A percentile compares a stretch with the other conserved stretches of the same genome.
These are phyloP conservation scores for Drosophila neonasuta DNA, from an alignment of 2,888 invertebrate species.

Conservation along the genomic window DNA sequence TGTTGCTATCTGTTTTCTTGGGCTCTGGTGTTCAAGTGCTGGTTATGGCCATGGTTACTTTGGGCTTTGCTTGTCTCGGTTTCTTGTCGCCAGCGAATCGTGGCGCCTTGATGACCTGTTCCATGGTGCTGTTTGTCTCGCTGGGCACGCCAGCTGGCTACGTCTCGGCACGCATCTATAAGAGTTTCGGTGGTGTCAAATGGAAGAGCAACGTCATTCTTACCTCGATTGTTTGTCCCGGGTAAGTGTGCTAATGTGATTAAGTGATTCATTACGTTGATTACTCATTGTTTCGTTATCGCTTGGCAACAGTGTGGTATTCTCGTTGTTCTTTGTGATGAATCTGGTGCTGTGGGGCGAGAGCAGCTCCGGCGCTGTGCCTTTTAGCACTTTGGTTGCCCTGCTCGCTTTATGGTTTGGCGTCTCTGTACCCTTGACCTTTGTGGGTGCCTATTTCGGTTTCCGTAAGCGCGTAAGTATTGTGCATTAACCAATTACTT, in stretches of 20 bases:
- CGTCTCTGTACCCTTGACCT: constrained; percentile 98
- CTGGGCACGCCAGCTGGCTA: constrained; percentile 98
- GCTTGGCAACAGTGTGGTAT: constrained; percentile 89
- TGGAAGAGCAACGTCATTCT: constrained; percentile 99
- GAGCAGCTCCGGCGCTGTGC: constrained; percentile 97
- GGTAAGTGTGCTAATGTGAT: constrained; percentile 85
- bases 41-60: constrained; percentile 96
- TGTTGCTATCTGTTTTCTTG: constrained; percentile 97
- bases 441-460: constrained; percentile 99
- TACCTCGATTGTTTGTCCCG: constrained; percentile 98
- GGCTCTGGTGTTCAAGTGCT: constrained; percentile 98
- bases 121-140: constrained; percentile 97
- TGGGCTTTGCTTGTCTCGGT: constrained; percentile 99
- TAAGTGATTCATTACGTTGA: background rate
- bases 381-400: constrained; percentile 97
- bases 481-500: background rate
- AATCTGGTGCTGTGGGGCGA: constrained; percentile 98
- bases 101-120: constrained; percentile 99
- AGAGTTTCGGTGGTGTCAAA: constrained; percentile 98
- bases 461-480: constrained; percentile 94
- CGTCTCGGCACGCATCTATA: constrained; percentile 97
- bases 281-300: constrained; percentile 17
- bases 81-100: constrained; percentile 99
- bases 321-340: constrained; percentile 98
- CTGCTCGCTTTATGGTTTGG: constrained; percentile 98